Evolutionary conservation across 2,888 invertebrate species (phyloP), one percentile per base, ranked within the genome.

Genomic region (Campoletis raptor): DNA sequence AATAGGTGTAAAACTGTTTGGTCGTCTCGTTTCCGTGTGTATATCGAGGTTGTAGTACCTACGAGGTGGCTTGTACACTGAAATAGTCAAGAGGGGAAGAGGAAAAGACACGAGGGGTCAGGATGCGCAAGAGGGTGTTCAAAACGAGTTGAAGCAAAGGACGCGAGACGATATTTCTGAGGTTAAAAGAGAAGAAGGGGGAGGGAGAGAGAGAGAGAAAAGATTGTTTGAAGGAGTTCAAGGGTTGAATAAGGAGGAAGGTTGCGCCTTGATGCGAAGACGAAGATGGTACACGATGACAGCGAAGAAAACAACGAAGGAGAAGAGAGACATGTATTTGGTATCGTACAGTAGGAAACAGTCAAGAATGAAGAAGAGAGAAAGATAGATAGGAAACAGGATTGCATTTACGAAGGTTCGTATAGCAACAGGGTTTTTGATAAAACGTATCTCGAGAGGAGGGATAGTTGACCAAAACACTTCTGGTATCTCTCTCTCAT

Each of bases 1-100:
- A 92, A 92, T 89, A 91, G 90, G 91, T 91, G 91, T 92, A 92
- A 92, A 92, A 90, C 91, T 92, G 90, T 91, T 92, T 91, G 90
- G 87, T 88, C 91, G 90, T 89, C 88, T 87, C 82, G 76, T 82
- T 69, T 69, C 37, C 79, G 67, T 61, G 73, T 83, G 83, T 83
- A 79, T 66, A 74, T 77, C 79, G 74, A 42, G 40, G 66, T 85
- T 85, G 85, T 84, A 80, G 85, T 81, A 79, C 79, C 73, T 78
- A 84, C 79, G 54, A 81, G 78, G 84, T 82, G 57, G 81, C 69
- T 72, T 74, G 81, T 66, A 54, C 64, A 54, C 78, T 66, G 54
- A 54, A 69, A 77, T 42, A 72, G 24, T 42, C 48, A 48, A 67
- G 66, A 48, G 67, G 54, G 66, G 12, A 45, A 61, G 57, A 24